A percentile compares a stretch with the other conserved stretches of the same genome.
These are phyloP conservation scores for Neotoxoptera formosana DNA, from an alignment of 1,140 invertebrate species.

Conservation along the genomic window DNA sequence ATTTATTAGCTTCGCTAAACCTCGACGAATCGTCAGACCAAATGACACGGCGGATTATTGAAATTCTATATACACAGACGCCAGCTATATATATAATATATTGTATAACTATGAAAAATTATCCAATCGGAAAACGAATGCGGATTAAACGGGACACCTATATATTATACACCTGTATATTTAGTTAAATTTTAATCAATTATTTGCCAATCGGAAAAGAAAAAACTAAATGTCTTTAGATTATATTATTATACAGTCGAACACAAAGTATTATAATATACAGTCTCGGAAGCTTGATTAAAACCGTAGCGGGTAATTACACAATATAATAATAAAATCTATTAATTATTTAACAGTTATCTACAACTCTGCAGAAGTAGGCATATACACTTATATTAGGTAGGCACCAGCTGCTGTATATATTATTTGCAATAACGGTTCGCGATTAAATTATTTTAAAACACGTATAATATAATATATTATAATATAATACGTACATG, in stretches of 20 bases:
- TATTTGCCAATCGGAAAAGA: not conserved
- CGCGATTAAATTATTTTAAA: not conserved
- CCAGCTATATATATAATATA: not conserved
- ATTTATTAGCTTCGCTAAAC: not conserved
- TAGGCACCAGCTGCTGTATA: not conserved
- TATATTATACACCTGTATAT: not conserved
- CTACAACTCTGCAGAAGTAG: not conserved
- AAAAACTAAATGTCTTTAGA: not conserved
- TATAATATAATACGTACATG: not conserved
- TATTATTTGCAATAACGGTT: not conserved
- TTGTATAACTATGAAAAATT: not conserved
- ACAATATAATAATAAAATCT: not conserved
- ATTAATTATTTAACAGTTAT: not conserved
- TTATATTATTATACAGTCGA: not conserved
- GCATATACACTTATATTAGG: not conserved
- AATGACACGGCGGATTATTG: not conserved
- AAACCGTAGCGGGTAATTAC: not conserved
- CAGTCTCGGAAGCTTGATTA: not conserved
- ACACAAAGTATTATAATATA: not conserved
- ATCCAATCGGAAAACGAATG: conserved; percentile 4
- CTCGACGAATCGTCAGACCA: not conserved
- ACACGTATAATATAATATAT: not conserved
- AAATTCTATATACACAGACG: not conserved
- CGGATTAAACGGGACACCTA: not conserved
- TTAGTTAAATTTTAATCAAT: not conserved